Evolutionary conservation across 2,888 invertebrate species (phyloP).

Genomic region (Celastrina argiolus): DNA sequence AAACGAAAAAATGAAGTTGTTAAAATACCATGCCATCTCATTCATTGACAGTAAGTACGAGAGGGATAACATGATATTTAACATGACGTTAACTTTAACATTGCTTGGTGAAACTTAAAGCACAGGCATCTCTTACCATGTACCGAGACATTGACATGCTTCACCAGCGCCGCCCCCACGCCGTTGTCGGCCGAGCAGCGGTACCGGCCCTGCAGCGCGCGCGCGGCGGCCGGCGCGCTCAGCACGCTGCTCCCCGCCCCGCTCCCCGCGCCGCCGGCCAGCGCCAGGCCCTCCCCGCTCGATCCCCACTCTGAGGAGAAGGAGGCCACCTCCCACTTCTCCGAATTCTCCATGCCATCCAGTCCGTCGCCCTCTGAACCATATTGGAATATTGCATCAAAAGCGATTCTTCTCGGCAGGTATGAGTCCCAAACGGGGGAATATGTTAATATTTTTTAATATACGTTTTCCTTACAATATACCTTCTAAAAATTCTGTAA

Average conservation of each 20-base stretch:
- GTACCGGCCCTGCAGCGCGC: slow-evolving; percentile 86
- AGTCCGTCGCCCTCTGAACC: slow-evolving; percentile 28
- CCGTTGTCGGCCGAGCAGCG: slow-evolving; percentile 90
- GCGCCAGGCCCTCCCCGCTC: slow-evolving; percentile 20
- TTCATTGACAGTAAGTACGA: too few species aligned
- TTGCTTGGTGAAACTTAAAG: neutral
- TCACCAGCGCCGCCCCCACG: slow-evolving; percentile 87
- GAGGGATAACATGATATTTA: too few species aligned
- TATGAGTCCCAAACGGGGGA: too few species aligned
- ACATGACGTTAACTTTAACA: too few species aligned
- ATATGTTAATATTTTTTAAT: too few species aligned
- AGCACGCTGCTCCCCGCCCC: slow-evolving; percentile 51
- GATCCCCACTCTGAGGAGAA: slow-evolving; percentile 28
- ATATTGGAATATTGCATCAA: neutral
- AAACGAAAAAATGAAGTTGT: too few species aligned
- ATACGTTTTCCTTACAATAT: too few species aligned
- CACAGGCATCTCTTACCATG: slow-evolving; percentile 78
- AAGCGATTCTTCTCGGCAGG: too few species aligned
- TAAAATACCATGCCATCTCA: too few species aligned
- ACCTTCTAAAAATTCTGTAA: too few species aligned
- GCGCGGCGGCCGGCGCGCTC: slow-evolving; percentile 80
- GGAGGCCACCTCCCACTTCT: slow-evolving; percentile 33
- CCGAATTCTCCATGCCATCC: slow-evolving; percentile 34
- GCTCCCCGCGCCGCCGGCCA: slow-evolving; percentile 30
- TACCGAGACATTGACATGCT: slow-evolving; percentile 86